Evolutionary conservation across 1,140 invertebrate species (phyloP).

Genomic region (Apolygus lucorum): DNA sequence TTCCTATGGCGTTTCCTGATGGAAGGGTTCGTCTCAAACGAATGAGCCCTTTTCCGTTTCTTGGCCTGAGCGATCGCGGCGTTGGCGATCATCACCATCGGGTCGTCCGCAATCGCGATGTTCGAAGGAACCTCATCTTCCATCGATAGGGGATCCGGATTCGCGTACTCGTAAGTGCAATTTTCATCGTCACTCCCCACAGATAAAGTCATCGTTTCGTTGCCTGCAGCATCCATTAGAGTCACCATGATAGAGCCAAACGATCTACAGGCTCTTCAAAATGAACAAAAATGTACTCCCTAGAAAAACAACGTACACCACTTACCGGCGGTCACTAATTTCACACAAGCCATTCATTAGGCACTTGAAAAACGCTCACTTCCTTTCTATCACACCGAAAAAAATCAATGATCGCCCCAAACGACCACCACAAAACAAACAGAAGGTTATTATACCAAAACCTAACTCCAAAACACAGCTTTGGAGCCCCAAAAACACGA

Average conservation of each 20-base stretch:
- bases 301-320: too few relatives aligned
- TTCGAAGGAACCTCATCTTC: neutral
- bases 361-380: neutral
- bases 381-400: neutral
- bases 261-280: neutral
- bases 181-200: slow-evolving; percentile 45
- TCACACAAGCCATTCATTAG: neutral
- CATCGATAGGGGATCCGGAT: neutral
- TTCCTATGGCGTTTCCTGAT: slow-evolving; percentile 93
- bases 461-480: too few relatives aligned
- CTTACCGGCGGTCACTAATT: too few relatives aligned
- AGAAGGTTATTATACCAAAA: neutral
- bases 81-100: slow-evolving; percentile 50
- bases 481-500: too few relatives aligned
- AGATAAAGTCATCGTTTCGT: slow-evolving; percentile 27
- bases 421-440: neutral
- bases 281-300: too few relatives aligned
- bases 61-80: slow-evolving; percentile 93
- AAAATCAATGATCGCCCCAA: neutral
- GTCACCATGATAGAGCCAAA: slow-evolving; percentile 26
- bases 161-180: neutral
- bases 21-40: slow-evolving; percentile 96
- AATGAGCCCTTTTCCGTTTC: slow-evolving; percentile 88
- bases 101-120: neutral
- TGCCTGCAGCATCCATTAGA: slow-evolving; percentile 32